Evolutionary conservation across 2,888 invertebrate species (phyloP).

Genomic region (Clusia tigrina): DNA sequence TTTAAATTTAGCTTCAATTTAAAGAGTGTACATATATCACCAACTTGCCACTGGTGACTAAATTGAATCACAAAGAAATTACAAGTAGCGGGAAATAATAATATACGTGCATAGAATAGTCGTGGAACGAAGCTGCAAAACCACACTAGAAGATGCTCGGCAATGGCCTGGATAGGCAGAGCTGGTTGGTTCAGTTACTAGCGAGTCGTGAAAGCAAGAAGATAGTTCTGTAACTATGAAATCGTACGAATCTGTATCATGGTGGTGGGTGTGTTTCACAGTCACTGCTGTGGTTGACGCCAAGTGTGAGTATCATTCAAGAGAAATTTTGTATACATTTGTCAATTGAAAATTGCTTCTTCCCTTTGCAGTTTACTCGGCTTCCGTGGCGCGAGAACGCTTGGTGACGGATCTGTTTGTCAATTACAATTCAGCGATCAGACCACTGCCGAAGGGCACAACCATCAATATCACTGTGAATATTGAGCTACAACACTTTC

Average conservation of each 20-base stretch:
- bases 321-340: background rate
- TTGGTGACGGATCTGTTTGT: slow-evolving; percentile 37
- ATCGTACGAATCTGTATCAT: background rate
- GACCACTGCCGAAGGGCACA: slow-evolving; percentile 33
- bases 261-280: too few species aligned
- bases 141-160: too few species aligned
- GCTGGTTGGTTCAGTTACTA: background rate
- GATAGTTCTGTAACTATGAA: background rate
- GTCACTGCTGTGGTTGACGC: background rate
- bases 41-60: slow-evolving; percentile 20
- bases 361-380: slow-evolving; percentile 17
- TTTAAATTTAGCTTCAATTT: slow-evolving; percentile 28
- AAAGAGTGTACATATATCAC: background rate
- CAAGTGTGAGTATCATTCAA: slow-evolving; percentile 5
- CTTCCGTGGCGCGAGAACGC: slow-evolving; percentile 27
- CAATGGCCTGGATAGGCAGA: background rate
- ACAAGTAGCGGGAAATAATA: background rate
- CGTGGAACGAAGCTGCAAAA: too few species aligned
- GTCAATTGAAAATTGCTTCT: background rate
- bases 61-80: slow-evolving; percentile 29
- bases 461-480: slow-evolving; percentile 31
- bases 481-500: slow-evolving; percentile 40
- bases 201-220: background rate
- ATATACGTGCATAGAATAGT: background rate
- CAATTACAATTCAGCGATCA: slow-evolving; percentile 35